Evolutionary conservation across 2,888 invertebrate genomes (phyloP), one percentile per base, ranked within the genome.

Genomic region (Cephus nigrinus): DNA sequence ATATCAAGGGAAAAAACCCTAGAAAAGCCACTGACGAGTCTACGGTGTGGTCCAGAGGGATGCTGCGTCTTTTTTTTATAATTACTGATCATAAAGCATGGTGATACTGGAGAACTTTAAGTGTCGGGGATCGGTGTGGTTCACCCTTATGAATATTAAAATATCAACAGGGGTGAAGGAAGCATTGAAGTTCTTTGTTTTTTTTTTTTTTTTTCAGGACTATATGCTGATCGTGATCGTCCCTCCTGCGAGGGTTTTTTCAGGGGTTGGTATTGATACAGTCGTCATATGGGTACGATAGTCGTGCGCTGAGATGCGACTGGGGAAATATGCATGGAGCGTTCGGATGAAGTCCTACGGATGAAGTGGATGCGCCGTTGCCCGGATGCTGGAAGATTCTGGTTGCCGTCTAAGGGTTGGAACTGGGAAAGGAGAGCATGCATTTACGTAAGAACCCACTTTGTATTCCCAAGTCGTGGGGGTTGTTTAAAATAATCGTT

Each of bases 401-500:
- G 35, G 71, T 68, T 68, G 32, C 74, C 76, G 74, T 30, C 34
- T 69, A 34, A 71, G 78, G 75, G 40, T 55, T 23, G 40, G 76
- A 11, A 12, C 76, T 76, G 72, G 77, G 79, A 79, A 77, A 82
- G 80, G 76, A 77, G 73, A 77, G 78, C 77, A 73, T 68, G 84
- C 86, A 90, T 90, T 90, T 89, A 86, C 87, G 84, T 89, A 90
- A 90, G 87, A 88, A 86, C 84, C 86, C 84, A 90, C 88, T 90
- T 89, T 88, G 88, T 90, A 90, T 90, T 90, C 88, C 86, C 82
- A 30, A 79, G 81, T 82, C 82, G 78, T 85, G 80, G 82, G 81
- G 84, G 85, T 87, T 88, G 85, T 89, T 90, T 86, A 86, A 89
- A 89, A 89, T 90, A 90, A 90, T 90, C 88, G 88, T 88, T 89